Percentiles rank a stretch among this genome's conserved stretches.
Evolutionary conservation across 2,113 vertebrate genomes (phyloP).

Genomic region (Gopherus evgoodei): DNA sequence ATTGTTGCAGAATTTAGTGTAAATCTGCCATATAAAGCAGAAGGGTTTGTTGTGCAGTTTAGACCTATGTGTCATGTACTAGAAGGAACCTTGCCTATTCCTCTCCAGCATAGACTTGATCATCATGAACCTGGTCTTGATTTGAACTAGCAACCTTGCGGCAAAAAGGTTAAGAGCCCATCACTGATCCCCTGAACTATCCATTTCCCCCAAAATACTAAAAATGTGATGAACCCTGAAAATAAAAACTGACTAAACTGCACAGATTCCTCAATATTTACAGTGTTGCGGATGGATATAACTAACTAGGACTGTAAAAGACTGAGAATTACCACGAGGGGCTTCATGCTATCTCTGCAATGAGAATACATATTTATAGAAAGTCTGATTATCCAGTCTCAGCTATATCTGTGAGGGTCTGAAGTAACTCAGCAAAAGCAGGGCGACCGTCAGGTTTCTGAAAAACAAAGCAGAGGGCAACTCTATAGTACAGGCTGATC

Average conservation of each 20-base stretch:
- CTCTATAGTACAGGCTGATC: background rate
- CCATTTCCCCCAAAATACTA: background rate
- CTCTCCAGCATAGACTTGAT: background rate
- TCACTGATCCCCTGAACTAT: background rate
- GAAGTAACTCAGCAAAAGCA: constrained; percentile 82
- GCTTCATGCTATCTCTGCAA: background rate
- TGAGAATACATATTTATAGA: background rate
- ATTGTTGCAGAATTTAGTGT: background rate
- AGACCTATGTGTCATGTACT: background rate
- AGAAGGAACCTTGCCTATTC: background rate
- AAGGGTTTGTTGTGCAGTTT: background rate
- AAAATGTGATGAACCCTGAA: background rate
- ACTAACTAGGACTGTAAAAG: background rate
- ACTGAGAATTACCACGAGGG: background rate
- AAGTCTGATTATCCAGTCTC: constrained; percentile 65
- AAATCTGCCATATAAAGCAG: background rate
- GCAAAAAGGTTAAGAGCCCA: background rate
- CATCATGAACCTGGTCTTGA: background rate
- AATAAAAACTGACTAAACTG: background rate
- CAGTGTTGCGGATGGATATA: background rate
- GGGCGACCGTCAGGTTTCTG: constrained; percentile 86
- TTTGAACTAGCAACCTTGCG: background rate
- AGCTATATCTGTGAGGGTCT: constrained; percentile 76
- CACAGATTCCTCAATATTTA: background rate
- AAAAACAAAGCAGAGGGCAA: constrained; percentile 37